Base-by-base conservation (phyloP, 37 sponge, comb jelly and placozoan genomes). In the Ianthella basta region DNA sequence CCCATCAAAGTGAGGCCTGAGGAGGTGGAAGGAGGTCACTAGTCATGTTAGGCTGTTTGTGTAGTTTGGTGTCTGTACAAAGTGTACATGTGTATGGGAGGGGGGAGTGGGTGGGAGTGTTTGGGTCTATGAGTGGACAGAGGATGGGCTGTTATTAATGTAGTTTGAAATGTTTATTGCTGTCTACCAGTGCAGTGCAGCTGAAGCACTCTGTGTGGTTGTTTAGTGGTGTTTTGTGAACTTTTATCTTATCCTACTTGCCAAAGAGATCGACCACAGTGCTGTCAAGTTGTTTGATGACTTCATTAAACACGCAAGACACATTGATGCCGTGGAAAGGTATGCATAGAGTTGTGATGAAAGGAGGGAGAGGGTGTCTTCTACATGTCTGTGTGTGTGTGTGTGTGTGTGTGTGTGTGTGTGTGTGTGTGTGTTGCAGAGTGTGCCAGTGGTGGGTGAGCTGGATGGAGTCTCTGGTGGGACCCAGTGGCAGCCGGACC, bases 341-440 rank as follows among this genome's bases (percentile, higher is more conserved):
- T 70, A 61, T 29, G 8, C 24, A 44, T 23, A 34, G 65, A 34
- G 83, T 65, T 23, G 24, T 29, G 4, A n/a, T n/a, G 29, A 10
- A 4, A 29, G 64, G 24, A 10, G 4, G 4, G 64, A 61, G 10
- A 5, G 2, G 29, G 10, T 13, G 29, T 13, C 3, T 61, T 12
- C 64, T 61, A 10, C 64, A 29, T 82, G 65, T 32, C 20, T 61
- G 64, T 61, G 64, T 61, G 63, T 61, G 63, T 61, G 63, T 61
- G 27, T 61, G 63, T 61, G 83, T 65, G 30, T 30, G 13, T 82
- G 81, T 80, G 81, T 55, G 56, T 13, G 15, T 80, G 81, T 80
- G 82, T 23, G 33, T 81, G 82, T 81, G 32, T 81, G 82, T 81
- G 72, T 61, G 27, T 69, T 41, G 53, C 37, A 75, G 78, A 50